Evolutionary conservation across 2,113 vertebrate species (phyloP).

Genomic region (Cephalopterus ornatus): DNA sequence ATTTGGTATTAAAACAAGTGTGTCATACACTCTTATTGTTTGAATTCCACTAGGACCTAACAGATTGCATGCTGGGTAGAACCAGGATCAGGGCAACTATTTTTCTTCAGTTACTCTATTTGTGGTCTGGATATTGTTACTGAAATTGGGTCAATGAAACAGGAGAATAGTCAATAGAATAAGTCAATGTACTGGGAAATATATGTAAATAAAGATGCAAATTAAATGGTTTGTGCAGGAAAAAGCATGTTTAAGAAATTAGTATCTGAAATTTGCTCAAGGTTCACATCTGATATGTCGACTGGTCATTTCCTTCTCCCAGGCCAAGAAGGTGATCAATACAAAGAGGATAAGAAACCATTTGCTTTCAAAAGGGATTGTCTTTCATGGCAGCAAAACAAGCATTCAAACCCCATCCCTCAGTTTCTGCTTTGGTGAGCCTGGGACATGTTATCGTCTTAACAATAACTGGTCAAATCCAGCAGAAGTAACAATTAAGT

Average conservation of each 20-base stretch:
- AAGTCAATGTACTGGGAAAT: background rate
- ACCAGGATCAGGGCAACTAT: background rate
- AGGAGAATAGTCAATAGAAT: background rate
- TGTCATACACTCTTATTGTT: background rate
- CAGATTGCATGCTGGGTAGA: background rate
- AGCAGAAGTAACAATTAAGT: background rate
- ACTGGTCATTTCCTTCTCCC: background rate
- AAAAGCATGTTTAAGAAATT: background rate
- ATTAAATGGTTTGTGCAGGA: background rate
- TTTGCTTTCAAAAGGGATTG: background rate
- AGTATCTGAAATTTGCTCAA: background rate
- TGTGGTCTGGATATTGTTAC: background rate
- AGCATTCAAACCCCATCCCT: background rate
- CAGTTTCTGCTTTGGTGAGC: background rate
- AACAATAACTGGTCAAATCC: background rate
- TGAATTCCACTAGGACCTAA: background rate
- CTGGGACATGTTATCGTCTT: background rate
- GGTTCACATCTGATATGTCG: background rate
- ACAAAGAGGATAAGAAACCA: background rate
- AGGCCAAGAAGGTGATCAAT: background rate
- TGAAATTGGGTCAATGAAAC: background rate
- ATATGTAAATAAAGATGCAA: background rate
- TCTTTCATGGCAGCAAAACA: background rate
- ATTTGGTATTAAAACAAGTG: background rate
- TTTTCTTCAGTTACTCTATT: background rate